Base-by-base conservation (phyloP, 64 coral and sea anemone genomes). In the Anthopleura sola region DNA sequence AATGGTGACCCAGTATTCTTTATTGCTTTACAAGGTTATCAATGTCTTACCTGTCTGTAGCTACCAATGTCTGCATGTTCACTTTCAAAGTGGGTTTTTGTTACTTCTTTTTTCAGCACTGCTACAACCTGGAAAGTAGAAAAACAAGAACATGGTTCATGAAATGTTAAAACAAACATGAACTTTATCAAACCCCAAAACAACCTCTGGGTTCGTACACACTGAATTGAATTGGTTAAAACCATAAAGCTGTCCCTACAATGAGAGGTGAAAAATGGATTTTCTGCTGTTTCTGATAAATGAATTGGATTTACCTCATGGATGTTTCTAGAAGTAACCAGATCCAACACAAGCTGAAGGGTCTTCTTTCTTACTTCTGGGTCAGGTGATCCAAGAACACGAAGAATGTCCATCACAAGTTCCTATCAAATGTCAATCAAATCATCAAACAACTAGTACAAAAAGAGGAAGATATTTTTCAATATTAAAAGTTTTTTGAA, bases 361-460 rank as follows among this genome's bases (percentile, higher is more conserved):
- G 97, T 99, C 79, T 99, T 99, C 92, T 99, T 99, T 13, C 96
- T 87, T 21, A 99, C 97, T 87, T 99, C 97, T 82, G 91, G 97
- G 49, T 99, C 97, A 82, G 97, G 97, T 37, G 97, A 99, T 0
- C 87, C 84, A 37, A 99, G 60, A 34, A 99, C 97, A 60, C 97
- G 97, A 9, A 99, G 87, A 60, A 99, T 99, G 68, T 99, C 97
- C 97, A 99, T 99, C n/a, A 99, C 97, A 68, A 99, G 84, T 92
- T 99, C 97, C 97, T 99, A 55, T 8, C 68, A 80, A 57, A 91
- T 21, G 5, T 26, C 4, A 79, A 15, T 29, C 8, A 36, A 71
- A 71, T 71, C 21, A 62, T n/a, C 8, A 28, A 62, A 20, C 1
- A 44, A 1, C 9, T 44, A n/a, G n/a, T n/a, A n/a, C n/a, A n/a